Base-by-base conservation (phyloP, 2,797 vertebrate species). In the Capromys pilorides region DNA sequence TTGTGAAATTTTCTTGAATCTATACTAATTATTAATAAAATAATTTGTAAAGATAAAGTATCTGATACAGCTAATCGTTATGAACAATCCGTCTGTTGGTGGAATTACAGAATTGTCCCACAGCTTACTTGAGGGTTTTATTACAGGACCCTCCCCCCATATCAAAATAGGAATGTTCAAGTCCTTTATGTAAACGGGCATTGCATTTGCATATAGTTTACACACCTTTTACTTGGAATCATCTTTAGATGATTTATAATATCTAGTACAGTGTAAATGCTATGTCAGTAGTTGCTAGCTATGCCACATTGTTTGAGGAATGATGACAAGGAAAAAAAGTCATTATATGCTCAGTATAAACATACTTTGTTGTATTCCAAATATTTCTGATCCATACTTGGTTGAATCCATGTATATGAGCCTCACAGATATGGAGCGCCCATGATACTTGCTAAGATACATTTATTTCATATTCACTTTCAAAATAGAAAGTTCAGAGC, bases 11-110 rank as follows among this genome's bases (percentile, higher is more conserved):
- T 82, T 88, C 51, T 57, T 91, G 80, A 89, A 81, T 97, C 83
- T 97, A 0, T 87, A 9, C 96, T 98, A 97, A 97, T 98, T 97
- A 98, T 97, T 97, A 98, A 97, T 97, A 96, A 97, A 80, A 92
- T 96, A 96, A 94, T 97, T 87, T 97, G 98, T 97, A 86, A 98
- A 96, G 95, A 97, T 91, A 94, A 91, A 71, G 90, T 97, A 92
- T 96, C 92, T 97, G 87, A 98, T 96, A 92, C 96, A 87, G 57
- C n/a, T 71, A 91, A 13, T 85, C 75, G 8, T 66, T 78, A 2
- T 86, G 39, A 88, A 61, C 36, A 86, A 6, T 71, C 36, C 81
- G 28, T 80, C 26, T 36, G 57, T 26, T 91, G 61, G 61, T 93
- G 87, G 73, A 80, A 51, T 49, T 78, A 81, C 10, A n/a, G 13